Evolutionary conservation across 2,888 invertebrate genomes (phyloP).

Genomic region (Hyalella azteca): DNA sequence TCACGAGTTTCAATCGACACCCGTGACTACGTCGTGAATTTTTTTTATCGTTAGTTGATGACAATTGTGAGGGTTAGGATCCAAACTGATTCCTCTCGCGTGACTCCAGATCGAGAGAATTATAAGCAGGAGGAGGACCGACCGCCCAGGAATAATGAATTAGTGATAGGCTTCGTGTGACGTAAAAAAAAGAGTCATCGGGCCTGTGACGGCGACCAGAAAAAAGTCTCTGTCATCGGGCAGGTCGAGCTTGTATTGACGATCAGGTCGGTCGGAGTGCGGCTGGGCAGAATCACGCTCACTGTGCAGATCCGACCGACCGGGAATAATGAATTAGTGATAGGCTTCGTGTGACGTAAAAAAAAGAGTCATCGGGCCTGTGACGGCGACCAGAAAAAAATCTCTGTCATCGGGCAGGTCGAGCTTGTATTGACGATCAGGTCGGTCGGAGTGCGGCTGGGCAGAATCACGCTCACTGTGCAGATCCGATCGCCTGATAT

Average conservation of each 20-base stretch:
- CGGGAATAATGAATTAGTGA: constrained; percentile 32
- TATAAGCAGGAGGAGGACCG: constrained; percentile 9
- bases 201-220: background rate
- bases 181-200: background rate
- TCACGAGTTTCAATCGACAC: constrained; percentile 8
- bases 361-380: background rate
- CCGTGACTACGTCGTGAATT: background rate
- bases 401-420: constrained; percentile 12
- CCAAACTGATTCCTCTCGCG: constrained; percentile 5
- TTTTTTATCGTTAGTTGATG: background rate
- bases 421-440: background rate
- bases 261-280: background rate
- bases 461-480: no score
- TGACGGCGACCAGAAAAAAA: background rate
- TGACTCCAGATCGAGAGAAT: constrained; percentile 2
- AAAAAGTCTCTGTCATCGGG: constrained; percentile 26
- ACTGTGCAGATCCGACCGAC: no score
- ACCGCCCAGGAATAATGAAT: constrained; percentile 30
- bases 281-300: no score
- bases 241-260: background rate
- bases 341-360: background rate
- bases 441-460: background rate
- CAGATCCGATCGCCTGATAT: no score
- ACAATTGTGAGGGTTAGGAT: background rate
- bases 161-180: background rate